Evolutionary conservation across 2,113 vertebrate species (phyloP).

Genomic region (Syngnathus typhle): DNA sequence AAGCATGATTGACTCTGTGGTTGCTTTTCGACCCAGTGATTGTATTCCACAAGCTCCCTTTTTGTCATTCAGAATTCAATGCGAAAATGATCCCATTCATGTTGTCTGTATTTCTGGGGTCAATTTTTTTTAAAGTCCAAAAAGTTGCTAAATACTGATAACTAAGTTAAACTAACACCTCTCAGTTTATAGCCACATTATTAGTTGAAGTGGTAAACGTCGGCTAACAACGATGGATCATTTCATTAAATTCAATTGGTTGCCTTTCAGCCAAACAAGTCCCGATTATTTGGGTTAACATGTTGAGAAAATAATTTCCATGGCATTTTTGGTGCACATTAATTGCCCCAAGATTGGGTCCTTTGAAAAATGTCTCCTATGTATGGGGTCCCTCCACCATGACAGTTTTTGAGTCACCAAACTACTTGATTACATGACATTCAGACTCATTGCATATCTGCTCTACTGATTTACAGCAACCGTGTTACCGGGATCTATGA

Average conservation of each 20-base stretch:
- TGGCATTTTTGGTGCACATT: not conserved
- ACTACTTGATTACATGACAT: not conserved
- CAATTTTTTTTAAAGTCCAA: no score
- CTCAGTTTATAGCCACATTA: not conserved
- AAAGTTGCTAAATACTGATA: no score
- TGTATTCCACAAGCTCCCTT: not conserved
- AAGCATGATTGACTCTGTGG: not conserved
- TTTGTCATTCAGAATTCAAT: not conserved
- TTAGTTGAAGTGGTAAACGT: not conserved
- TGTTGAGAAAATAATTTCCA: not conserved
- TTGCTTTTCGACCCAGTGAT: not conserved
- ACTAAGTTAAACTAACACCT: not conserved
- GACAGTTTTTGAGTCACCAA: not conserved
- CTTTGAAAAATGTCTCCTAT: not conserved
- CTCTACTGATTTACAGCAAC: constrained; percentile 74
- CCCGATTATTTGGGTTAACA: not conserved
- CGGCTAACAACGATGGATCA: not conserved
- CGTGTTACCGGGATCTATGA: constrained; percentile 95
- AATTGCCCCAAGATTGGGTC: not conserved
- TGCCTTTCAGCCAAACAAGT: not conserved
- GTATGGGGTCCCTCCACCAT: not conserved
- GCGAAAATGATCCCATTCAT: not conserved
- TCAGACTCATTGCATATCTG: not conserved
- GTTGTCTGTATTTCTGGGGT: not conserved
- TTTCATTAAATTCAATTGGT: not conserved